These are phyloP conservation scores for Paramisgurnus dabryanus DNA, from an alignment of 2,113 vertebrate species.

Conservation along the genomic window DNA sequence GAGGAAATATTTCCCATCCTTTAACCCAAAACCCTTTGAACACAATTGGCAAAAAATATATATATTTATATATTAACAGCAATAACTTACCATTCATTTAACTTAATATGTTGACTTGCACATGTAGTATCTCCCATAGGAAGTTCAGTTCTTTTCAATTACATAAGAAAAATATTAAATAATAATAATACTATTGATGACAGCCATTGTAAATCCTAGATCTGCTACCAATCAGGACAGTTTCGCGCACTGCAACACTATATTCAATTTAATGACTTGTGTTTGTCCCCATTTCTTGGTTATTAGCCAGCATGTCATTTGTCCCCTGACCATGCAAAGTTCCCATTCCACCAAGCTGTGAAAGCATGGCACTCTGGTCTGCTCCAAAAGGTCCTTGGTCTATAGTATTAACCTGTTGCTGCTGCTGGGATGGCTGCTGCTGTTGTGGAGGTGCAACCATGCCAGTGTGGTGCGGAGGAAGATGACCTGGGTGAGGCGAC, in stretches of 20 bases:
- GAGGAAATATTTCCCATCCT: constrained; percentile 75
- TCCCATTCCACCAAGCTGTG: constrained; percentile 90
- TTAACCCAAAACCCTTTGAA: constrained; percentile 75
- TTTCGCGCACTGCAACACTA: constrained; percentile 79
- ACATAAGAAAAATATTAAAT: constrained; percentile 81
- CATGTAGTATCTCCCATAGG: constrained; percentile 85
- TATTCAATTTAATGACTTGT: constrained; percentile 91
- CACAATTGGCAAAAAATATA: constrained; percentile 81
- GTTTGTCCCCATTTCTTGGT: constrained; percentile 91
- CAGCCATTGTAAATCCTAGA: constrained; percentile 60
- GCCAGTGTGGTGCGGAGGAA: constrained; percentile 74
- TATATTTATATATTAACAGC: constrained; percentile 80
- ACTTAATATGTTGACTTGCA: constrained; percentile 76
- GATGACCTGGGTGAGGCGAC: constrained; percentile 85
- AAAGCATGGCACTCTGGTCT: constrained; percentile 85
- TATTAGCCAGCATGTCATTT: constrained; percentile 89
- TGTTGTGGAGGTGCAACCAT: constrained; percentile 80
- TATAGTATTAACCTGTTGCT: constrained; percentile 80
- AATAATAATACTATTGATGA: constrained; percentile 73
- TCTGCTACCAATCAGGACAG: constrained; percentile 51
- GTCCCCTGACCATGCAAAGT: constrained; percentile 86
- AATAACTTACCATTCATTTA: constrained; percentile 93
- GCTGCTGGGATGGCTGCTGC: constrained; percentile 83
- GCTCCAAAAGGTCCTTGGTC: constrained; percentile 72
- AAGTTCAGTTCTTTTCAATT: constrained; percentile 78